phyloP scores from a whole-genome alignment of 2,888 invertebrate genomes.

The Euspilapteryx auroguttella region DNA sequence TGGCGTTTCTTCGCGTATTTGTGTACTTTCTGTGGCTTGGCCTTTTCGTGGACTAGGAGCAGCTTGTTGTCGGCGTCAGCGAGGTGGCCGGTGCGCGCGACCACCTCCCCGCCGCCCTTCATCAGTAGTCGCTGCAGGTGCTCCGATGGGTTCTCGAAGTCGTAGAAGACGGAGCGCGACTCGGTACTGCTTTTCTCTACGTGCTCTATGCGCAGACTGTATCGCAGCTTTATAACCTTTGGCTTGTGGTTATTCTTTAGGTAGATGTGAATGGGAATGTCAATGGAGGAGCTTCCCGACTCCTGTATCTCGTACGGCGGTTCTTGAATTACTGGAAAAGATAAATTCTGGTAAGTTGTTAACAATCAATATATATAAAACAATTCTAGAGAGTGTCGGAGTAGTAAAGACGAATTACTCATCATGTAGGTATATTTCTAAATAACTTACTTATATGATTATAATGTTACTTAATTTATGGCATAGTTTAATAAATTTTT shows the following conservation, averaged over 20 bases:
- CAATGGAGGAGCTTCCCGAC: slow-evolving; percentile 45
- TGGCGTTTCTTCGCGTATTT: slow-evolving; percentile 21
- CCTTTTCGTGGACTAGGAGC: slow-evolving; percentile 26
- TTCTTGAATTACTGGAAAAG: slow-evolving; percentile 46
- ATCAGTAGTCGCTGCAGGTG: slow-evolving; percentile 33
- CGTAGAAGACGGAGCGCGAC: slow-evolving; percentile 41
- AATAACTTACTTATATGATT: too few relatives aligned
- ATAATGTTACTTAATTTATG: too few relatives aligned
- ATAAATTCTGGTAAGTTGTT: too few relatives aligned
- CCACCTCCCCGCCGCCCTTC: slow-evolving; percentile 39
- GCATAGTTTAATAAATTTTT: too few relatives aligned
- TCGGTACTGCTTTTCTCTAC: slow-evolving; percentile 33
- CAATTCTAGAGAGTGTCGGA: too few relatives aligned
- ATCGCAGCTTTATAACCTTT: slow-evolving; percentile 41
- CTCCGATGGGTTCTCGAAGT: slow-evolving; percentile 40
- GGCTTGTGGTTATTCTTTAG: slow-evolving; percentile 41
- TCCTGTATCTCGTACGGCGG: slow-evolving; percentile 56
- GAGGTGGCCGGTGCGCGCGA: slow-evolving; percentile 21
- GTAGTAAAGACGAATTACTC: too few relatives aligned
- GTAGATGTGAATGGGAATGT: slow-evolving; percentile 51
- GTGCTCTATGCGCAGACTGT: slow-evolving; percentile 43
- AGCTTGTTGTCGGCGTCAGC: slow-evolving; percentile 14
- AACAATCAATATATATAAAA: too few relatives aligned
- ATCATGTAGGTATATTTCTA: too few relatives aligned
- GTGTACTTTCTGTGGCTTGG: slow-evolving; percentile 17